A percentile compares a stretch with the other conserved stretches of the same genome.
These are phyloP conservation scores for Heteronetta atricapilla DNA, from an alignment of 2,113 vertebrate species.

Conservation along the genomic window DNA sequence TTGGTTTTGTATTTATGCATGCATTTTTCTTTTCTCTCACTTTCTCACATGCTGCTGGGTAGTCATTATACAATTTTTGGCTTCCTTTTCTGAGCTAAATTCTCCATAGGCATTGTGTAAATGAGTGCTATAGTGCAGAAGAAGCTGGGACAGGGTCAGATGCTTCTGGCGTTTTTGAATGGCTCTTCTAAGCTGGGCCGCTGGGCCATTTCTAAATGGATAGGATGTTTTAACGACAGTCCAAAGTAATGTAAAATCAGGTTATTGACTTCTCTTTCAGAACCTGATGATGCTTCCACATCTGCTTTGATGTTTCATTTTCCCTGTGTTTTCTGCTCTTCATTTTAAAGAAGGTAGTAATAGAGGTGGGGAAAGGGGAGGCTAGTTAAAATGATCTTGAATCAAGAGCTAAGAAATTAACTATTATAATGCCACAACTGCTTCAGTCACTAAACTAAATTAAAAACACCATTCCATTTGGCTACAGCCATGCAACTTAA, in stretches of 20 bases:
- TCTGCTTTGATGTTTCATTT: neutral
- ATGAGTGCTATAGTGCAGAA: accelerated
- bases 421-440: neutral
- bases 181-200: neutral
- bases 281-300: neutral
- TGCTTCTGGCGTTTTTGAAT: neutral
- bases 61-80: neutral
- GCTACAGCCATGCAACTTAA: neutral
- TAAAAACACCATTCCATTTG: neutral
- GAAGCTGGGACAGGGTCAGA: neutral
- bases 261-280: neutral
- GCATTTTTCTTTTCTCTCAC: neutral
- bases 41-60: neutral
- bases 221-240: neutral
- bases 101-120: neutral
- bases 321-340: neutral
- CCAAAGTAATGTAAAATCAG: neutral
- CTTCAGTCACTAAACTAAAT: neutral
- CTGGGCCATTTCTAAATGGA: neutral
- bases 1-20: neutral
- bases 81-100: neutral
- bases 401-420: conserved; percentile 1
- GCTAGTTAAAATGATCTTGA: neutral
- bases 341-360: neutral
- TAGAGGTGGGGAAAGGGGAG: neutral